Base-by-base conservation (phyloP, 1,140 invertebrate genomes). In the Polypedilum vanderplanki region DNA sequence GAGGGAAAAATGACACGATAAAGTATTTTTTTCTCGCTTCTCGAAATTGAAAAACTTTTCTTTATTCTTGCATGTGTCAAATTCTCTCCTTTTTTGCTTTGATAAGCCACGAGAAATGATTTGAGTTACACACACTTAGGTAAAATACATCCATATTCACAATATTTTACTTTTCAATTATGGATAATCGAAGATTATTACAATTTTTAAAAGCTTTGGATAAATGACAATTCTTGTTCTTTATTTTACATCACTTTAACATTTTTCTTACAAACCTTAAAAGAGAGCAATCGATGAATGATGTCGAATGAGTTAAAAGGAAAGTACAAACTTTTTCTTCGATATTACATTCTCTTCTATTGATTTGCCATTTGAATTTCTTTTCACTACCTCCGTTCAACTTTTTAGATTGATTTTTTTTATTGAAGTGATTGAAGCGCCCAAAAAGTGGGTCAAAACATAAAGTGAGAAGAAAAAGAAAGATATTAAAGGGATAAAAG, bases 281-380 rank as follows among this genome's bases (percentile, higher is more conserved):
- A 33, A 33, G n/a, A n/a, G n/a, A n/a, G 41, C 9, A 57, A 57
- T 57, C 46, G 46, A 57, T 57, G 12, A 33, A 33, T 5, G 24
- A 33, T 33, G 24, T 33, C 5, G 24, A 33, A 33, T 33, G 46
- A 57, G n/a, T 15, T 12, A 57, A 57, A 57, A 46, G 2, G 15
- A 41, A 41, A 41, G 15, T 46, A 46, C 9, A 46, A 46, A 46
- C 15, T 57, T 57, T 15, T 57, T 57, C 15, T 57, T 57, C 3
- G 12, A 3, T 15, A 33, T 33, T 33, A 57, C 46, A 15, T 57
- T 57, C 46, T n/a, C 46, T 57, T 57, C 12, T 57, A 57, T 57
- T 57, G 46, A 57, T 57, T 57, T 57, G 46, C 46, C 46, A 57
- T 57, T 57, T 57, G 46, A 57, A 57, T 57, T 57, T 57, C 12